Base-by-base conservation (phyloP, 2,888 invertebrate genomes). In the Tethea ocularis region DNA sequence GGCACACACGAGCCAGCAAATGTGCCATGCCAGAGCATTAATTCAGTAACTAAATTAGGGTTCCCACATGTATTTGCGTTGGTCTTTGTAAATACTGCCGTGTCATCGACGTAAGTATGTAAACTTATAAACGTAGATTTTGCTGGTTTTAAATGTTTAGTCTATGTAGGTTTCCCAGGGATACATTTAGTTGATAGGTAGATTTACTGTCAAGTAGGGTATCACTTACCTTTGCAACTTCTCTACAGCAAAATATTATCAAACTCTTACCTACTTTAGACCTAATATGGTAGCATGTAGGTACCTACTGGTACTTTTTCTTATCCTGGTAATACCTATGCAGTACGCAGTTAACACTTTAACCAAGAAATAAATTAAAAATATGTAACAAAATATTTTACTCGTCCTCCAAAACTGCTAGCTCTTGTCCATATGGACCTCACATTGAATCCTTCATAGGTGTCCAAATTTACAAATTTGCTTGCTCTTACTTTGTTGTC, bases 381-480 rank as follows among this genome's bases (percentile, higher is more conserved):
- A 57, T 60, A 29, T 2, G 4, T 33, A 60, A 61, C 52, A 46
- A 58, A 24, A 51, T 23, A 38, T 36, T 52, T 63, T 59, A 67
- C 75, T 73, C 68, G 66, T 20, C 53, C 57, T 13, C 82, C 84
- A 56, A 71, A 71, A 57, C 77, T 74, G 20, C 79, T 74, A 24
- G 85, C 78, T 67, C 80, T 80, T 20, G 86, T 88, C 88, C 87
- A 87, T 63, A 89, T 83, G 26, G 87, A 89, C 64, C 78, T 82
- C 87, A 87, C 85, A 57, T 59, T 73, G 36, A 63, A 68, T 56
- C 41, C 62, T 52, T 66, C 66, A 24, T 56, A 58, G 57, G 58
- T 51, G 56, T 68, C 63, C 38, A 62, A 67, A 64, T 62, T 60
- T 51, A 62, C 60, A 65, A 70, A 60, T 63, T 61, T 66, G 61